These are phyloP conservation scores for Coregonus clupeaformis DNA, from an alignment of 2,113 vertebrate genomes.

Conservation along the genomic window DNA sequence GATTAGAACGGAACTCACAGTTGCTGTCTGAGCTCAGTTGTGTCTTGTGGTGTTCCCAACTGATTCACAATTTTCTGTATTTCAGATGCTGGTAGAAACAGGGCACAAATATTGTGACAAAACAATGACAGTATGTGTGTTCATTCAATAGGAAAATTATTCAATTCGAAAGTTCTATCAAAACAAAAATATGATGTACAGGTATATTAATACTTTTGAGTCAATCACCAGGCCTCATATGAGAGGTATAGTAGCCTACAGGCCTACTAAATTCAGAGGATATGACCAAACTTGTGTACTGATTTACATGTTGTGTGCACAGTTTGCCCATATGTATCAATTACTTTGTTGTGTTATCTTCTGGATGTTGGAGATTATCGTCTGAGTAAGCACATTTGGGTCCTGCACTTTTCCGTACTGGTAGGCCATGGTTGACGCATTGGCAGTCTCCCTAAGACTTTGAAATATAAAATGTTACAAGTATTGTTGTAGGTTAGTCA, in stretches of 20 bases:
- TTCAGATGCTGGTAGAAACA: conserved; percentile 79
- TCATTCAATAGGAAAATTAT: background rate
- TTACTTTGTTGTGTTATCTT: conserved; percentile 75
- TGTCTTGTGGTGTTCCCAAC: conserved; percentile 88
- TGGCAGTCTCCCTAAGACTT: conserved; percentile 7
- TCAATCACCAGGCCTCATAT: too few species aligned
- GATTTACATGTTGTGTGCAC: background rate
- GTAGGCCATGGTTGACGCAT: conserved; percentile 68
- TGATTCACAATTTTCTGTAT: conserved; percentile 87
- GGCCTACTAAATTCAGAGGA: background rate
- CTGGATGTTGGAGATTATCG: conserved; percentile 74
- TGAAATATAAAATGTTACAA: conserved; percentile 11
- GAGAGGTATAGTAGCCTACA: too few species aligned
- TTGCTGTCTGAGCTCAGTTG: conserved; percentile 80
- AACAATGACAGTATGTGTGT: background rate
- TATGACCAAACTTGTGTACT: background rate
- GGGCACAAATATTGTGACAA: background rate
- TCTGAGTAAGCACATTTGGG: conserved; percentile 64
- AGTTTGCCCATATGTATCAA: conserved; percentile 3
- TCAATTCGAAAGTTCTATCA: background rate
- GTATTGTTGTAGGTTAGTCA: too few species aligned
- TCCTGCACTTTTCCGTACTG: conserved; percentile 64
- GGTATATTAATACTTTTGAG: background rate
- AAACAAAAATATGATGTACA: background rate
- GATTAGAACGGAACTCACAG: conserved; percentile 80